Evolutionary conservation across 1,140 invertebrate genomes (phyloP).

Genomic region (Papilio dardanus): DNA sequence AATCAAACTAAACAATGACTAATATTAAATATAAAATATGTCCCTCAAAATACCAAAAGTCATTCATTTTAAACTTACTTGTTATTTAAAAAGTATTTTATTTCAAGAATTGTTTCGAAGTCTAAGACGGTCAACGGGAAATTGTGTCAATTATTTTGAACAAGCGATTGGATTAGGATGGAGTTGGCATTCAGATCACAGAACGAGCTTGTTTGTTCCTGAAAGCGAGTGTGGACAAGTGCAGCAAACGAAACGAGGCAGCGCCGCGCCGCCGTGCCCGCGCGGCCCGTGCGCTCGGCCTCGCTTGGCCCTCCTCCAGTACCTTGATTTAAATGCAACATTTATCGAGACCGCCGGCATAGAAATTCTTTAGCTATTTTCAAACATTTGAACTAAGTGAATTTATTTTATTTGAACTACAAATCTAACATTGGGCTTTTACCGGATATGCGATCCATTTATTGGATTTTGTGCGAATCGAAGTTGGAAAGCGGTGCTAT

Average conservation of each 20-base stretch:
- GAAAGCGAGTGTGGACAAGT: slow-evolving; percentile 69
- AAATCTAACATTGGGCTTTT: slow-evolving; percentile 28
- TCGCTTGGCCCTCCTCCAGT: slow-evolving; percentile 63
- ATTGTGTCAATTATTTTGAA: slow-evolving; percentile 39
- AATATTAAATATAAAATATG: neutral
- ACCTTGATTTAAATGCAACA: slow-evolving; percentile 65
- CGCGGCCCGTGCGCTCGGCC: neutral
- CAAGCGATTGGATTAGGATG: slow-evolving; percentile 37
- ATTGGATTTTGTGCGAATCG: slow-evolving; percentile 31
- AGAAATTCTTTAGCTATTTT: slow-evolving; percentile 38
- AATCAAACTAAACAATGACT: neutral
- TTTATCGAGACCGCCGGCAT: slow-evolving; percentile 51
- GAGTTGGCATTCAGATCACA: slow-evolving; percentile 62
- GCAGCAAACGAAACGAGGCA: slow-evolving; percentile 64
- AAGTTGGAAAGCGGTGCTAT: neutral
- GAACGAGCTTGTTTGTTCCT: slow-evolving; percentile 68
- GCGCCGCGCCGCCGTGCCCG: slow-evolving; percentile 41
- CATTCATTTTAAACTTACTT: slow-evolving; percentile 5
- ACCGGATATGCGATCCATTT: slow-evolving; percentile 28
- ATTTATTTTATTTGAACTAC: slow-evolving; percentile 38
- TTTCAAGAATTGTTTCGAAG: neutral
- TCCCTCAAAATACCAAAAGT: neutral
- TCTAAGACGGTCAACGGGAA: slow-evolving; percentile 16
- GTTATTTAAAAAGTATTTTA: neutral
- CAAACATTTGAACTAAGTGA: slow-evolving; percentile 38